Base-by-base conservation (phyloP, 2,888 invertebrate genomes). In the Dilophus febrilis region DNA sequence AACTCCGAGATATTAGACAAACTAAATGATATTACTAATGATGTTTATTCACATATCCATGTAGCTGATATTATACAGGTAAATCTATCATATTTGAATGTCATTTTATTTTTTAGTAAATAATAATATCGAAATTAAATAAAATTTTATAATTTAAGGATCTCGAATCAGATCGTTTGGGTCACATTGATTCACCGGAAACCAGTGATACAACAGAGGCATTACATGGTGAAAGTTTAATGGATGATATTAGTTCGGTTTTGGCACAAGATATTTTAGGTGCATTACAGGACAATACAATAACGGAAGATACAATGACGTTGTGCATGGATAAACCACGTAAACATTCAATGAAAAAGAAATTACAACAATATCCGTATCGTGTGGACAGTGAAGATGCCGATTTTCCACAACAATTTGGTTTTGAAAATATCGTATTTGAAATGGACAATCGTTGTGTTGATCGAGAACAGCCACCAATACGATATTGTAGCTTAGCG, bases 161-260 rank as follows among this genome's bases (percentile, higher is more conserved):
- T 39, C 47, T 59, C 8, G 57, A 58, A 43, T 52, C 56, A 1
- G 55, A 52, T 40, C 65, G 66, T 39, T 78, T 85, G 38, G 74
- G 75, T 11, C 85, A 86, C 52, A 85, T 85, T 40, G 85, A 86
- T 55, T 85, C 84, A 0, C 83, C 85, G 0, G 85, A 85, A 64
- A 69, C 72, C 11, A 83, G 82, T 6, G 84, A 86, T 45, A 72
- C 76, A 10, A 76, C 75, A 4, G 82, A 82, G 52, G 71, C 75
- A 6, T 66, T 79, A 48, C 80, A 78, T 43, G 82, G 82, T 6
- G 84, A 83, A 56, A 81, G 81, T 37, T 69, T 82, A 27, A 72
- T 81, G 65, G 82, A 83, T 47, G 83, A 83, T 52, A 72, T 83
- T 37, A 81, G 81, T 52, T 81, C 80, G 1, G 75, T 77, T 60